These are phyloP conservation scores for Ginglymostoma cirratum DNA, from an alignment of 2,113 vertebrate species.

Conservation along the genomic window DNA sequence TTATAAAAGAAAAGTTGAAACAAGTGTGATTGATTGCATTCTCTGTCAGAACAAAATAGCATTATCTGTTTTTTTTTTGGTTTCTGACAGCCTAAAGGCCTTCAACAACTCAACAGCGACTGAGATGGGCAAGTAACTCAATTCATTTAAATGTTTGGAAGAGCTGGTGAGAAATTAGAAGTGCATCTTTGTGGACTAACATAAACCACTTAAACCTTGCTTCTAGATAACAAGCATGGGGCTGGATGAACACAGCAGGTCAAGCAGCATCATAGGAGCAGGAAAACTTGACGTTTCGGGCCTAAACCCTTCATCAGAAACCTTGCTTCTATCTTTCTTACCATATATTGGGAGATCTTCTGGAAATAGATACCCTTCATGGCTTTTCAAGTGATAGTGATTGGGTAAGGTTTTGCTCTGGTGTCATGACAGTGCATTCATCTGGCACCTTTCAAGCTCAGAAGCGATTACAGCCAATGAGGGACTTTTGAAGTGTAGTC, in stretches of 20 bases:
- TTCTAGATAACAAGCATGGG: no score
- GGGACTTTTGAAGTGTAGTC: background rate
- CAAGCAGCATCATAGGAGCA: no score
- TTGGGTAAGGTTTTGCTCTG: background rate
- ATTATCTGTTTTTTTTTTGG: no score
- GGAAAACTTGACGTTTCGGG: no score
- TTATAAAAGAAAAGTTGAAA: no score
- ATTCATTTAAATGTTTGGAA: background rate
- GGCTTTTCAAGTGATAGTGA: background rate
- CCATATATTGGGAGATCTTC: background rate
- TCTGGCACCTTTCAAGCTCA: background rate
- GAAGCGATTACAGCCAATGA: background rate
- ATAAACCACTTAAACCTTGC: no score
- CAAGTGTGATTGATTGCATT: background rate
- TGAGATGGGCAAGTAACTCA: background rate
- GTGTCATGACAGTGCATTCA: background rate
- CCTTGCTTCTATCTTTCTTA: background rate
- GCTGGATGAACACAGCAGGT: no score
- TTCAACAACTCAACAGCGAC: background rate
- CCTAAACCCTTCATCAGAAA: no score
- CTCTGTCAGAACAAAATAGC: background rate
- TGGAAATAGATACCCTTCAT: background rate
- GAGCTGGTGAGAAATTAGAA: background rate
- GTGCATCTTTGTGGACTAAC: background rate
- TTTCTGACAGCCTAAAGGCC: background rate